phyloP scores from a whole-genome alignment of 2,797 vertebrate genomes.

The Argyrosomus regius region DNA sequence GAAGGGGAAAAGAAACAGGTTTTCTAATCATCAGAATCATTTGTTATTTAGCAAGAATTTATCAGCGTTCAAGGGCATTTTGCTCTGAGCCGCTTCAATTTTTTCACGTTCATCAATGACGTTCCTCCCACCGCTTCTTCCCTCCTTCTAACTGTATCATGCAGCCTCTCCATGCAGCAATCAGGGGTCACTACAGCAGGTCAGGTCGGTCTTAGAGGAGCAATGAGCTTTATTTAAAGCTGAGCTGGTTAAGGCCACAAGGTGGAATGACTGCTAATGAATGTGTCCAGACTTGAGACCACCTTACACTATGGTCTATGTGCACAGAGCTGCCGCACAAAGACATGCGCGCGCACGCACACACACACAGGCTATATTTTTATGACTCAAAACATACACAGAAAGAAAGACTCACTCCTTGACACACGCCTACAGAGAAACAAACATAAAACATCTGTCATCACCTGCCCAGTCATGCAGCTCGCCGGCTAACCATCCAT shows the following conservation, averaged over 20 bases:
- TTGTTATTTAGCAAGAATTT: constrained; percentile 8
- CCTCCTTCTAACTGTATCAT: neutral
- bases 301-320: neutral
- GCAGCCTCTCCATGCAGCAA: neutral
- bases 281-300: constrained; percentile 10
- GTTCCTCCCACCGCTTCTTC: neutral
- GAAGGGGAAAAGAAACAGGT: neutral
- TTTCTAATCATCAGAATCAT: neutral
- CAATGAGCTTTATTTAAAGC: constrained; percentile 63
- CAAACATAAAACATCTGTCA: constrained; percentile 56
- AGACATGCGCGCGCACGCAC: neutral
- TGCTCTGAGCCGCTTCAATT: neutral
- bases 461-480: constrained; percentile 36
- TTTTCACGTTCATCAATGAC: constrained; percentile 32
- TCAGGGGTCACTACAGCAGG: constrained; percentile 11
- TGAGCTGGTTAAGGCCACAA: constrained; percentile 44
- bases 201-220: constrained; percentile 14
- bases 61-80: constrained; percentile 25
- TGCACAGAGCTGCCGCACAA: neutral
- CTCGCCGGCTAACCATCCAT: constrained; percentile 55
- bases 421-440: neutral
- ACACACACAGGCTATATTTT: neutral
- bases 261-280: constrained; percentile 62
- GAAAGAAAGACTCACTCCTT: neutral
- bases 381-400: neutral